phyloP scores from a whole-genome alignment of 2,888 invertebrate genomes.

The Cataglyphis albicans region DNA sequence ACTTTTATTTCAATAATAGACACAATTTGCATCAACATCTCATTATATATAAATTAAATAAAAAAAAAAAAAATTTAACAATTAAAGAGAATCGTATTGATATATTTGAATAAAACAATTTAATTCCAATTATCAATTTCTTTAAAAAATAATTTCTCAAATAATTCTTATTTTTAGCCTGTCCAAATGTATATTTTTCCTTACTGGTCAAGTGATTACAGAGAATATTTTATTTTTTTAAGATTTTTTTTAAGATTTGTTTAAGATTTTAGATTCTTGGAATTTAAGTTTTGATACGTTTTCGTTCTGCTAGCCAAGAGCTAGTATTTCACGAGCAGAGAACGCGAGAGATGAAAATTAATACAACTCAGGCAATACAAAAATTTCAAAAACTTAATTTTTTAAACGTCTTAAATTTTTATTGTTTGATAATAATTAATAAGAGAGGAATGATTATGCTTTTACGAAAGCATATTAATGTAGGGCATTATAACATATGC shows the following conservation, averaged over 20 bases:
- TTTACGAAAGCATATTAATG: conserved; percentile 60
- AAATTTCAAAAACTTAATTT: not conserved
- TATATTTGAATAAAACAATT: not conserved
- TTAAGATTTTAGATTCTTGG: not conserved
- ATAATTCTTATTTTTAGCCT: too few species aligned
- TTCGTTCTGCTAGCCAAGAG: conserved; percentile 53
- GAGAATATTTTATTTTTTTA: conserved; percentile 17
- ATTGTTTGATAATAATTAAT: not conserved
- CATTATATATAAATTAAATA: not conserved
- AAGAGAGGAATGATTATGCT: not conserved
- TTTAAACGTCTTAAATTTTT: conserved; percentile 10
- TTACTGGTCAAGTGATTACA: conserved; percentile 4
- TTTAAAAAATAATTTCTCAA: not conserved
- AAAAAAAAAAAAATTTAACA: not conserved
- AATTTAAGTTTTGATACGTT: conserved; percentile 6
- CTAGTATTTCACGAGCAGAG: conserved; percentile 45
- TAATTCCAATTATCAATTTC: not conserved
- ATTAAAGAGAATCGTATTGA: not conserved
- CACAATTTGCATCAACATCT: not conserved
- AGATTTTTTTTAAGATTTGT: too few species aligned
- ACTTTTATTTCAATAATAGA: not conserved
- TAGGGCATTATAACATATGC: conserved; percentile 78
- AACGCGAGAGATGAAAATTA: conserved; percentile 5
- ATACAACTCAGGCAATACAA: not conserved
- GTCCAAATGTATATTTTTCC: too few species aligned